Percentiles rank a stretch among this genome's conserved stretches.
Evolutionary conservation across 64 coral and sea anemone genomes (phyloP).

Genomic region (Pachyseris speciosa): DNA sequence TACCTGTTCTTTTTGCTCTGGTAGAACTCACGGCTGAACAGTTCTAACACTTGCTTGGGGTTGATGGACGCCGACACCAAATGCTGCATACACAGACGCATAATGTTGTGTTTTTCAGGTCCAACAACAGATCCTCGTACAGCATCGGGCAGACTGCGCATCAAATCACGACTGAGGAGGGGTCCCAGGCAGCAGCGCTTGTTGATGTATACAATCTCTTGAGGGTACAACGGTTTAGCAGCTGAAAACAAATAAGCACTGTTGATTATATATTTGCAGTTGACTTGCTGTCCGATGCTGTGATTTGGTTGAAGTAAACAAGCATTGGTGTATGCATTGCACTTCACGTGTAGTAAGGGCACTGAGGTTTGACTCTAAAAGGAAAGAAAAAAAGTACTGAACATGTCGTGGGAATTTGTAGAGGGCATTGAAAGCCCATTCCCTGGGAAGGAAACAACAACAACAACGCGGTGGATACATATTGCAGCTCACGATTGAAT

Average conservation of each 20-base stretch:
- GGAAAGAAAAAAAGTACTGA: too few species aligned
- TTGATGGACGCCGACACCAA: slow-evolving; percentile 90
- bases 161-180: slow-evolving; percentile 77
- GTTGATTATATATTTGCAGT: too few species aligned
- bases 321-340: too few species aligned
- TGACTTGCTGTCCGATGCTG: too few species aligned
- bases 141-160: slow-evolving; percentile 79
- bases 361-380: too few species aligned
- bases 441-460: too few species aligned
- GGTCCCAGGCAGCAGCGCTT: slow-evolving; percentile 91
- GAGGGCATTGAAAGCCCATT: too few species aligned
- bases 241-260: neutral
- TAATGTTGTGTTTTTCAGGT: slow-evolving; percentile 95
- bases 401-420: too few species aligned
- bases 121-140: slow-evolving; percentile 83
- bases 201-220: slow-evolving; percentile 91
- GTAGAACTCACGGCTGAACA: slow-evolving; percentile 95
- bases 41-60: slow-evolving; percentile 92
- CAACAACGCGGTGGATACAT: too few species aligned
- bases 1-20: slow-evolving; percentile 96
- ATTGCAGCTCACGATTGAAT: too few species aligned
- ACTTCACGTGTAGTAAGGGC: too few species aligned
- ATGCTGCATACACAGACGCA: slow-evolving; percentile 95
- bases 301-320: too few species aligned
- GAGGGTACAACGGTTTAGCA: slow-evolving; percentile 88